Base-by-base conservation (phyloP, 2,113 vertebrate species). In the Zapornia atra region DNA sequence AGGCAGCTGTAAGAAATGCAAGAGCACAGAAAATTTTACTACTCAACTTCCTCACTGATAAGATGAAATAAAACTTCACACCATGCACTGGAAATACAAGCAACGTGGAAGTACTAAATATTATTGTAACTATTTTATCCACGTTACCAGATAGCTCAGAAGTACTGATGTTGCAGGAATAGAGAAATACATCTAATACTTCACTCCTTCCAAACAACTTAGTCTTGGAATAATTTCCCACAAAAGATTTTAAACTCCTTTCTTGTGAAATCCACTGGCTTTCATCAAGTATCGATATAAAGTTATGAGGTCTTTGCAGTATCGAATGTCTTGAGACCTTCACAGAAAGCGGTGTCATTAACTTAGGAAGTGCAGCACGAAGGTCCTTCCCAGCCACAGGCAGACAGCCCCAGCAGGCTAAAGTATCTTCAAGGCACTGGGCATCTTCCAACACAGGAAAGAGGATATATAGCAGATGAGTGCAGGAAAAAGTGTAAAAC, bases 381-480 rank as follows among this genome's bases (percentile, higher is more conserved):
- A 79, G 48, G 26, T 71, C 11, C 10, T 69, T 60, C 4, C 44
- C 63, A 89, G 80, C 3, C 3, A 3, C 79, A 44, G 40, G 3
- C 4, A 22, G 42, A 5, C 86, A 91, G 44, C 10, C 42, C 33
- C 51, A 38, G 56, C 12, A 50, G 54, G 21, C 54, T 22, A 0
- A 48, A 66, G 50, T 34, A 34, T 2, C 31, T 38, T 12, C 64
- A 42, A 20, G 40, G 60, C 4, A 36, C 12, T 6, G 51, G 51
- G 51, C 65, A 56, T 7, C 59, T 78, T 59, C 61, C 48, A 64
- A 1, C 0, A 2, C 4, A 42, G 48, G 50, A 42, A 51, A 46
- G 38, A 38, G 11, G 42, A 66, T 10, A 11, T 25, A 9, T 1
- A 92, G 84, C 38, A 68, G n/a, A 25, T 0, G 0, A 65, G 61